A percentile compares a stretch with the other conserved stretches of the same genome.
phyloP scores from a whole-genome alignment of 2,113 vertebrate genomes.

The Scomber japonicus region DNA sequence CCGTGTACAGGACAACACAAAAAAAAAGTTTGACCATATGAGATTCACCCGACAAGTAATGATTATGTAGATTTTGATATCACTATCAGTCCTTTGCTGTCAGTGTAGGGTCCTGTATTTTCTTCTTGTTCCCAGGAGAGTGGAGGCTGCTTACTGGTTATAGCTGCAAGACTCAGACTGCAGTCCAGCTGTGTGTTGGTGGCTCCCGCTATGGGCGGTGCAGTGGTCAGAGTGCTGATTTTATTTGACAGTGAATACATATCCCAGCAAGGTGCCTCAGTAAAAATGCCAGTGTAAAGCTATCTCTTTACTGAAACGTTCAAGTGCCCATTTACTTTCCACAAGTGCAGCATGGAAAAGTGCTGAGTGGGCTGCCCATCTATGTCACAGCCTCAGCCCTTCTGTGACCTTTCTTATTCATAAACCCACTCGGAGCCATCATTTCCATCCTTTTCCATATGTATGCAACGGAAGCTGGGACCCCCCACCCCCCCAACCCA shows the following conservation, averaged over 20 bases:
- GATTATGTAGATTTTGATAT: slow-evolving; percentile 48
- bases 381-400: slow-evolving; percentile 68
- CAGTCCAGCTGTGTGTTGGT: slow-evolving; percentile 27
- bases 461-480: slow-evolving; percentile 65
- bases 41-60: slow-evolving; percentile 25
- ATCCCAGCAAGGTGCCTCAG: slow-evolving; percentile 43
- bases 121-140: slow-evolving; percentile 37
- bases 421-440: slow-evolving; percentile 61
- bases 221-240: slow-evolving; percentile 66
- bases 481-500: not conserved
- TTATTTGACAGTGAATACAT: slow-evolving; percentile 64
- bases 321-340: slow-evolving; percentile 48
- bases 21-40: not conserved
- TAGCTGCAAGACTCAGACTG: slow-evolving; percentile 17
- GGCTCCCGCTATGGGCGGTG: slow-evolving; percentile 41
- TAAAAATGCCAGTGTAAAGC: slow-evolving; percentile 43
- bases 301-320: slow-evolving; percentile 22
- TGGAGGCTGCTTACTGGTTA: slow-evolving; percentile 16
- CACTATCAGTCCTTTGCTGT: slow-evolving; percentile 36
- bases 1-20: slow-evolving; percentile 3
- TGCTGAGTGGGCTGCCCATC: slow-evolving; percentile 67
- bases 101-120: slow-evolving; percentile 54
- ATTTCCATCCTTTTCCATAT: slow-evolving; percentile 81
- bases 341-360: slow-evolving; percentile 45
- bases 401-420: slow-evolving; percentile 75